Conservation (phyloP, 2,113 vertebrate genomes). For the Thryonomys swinderianus region DNA sequence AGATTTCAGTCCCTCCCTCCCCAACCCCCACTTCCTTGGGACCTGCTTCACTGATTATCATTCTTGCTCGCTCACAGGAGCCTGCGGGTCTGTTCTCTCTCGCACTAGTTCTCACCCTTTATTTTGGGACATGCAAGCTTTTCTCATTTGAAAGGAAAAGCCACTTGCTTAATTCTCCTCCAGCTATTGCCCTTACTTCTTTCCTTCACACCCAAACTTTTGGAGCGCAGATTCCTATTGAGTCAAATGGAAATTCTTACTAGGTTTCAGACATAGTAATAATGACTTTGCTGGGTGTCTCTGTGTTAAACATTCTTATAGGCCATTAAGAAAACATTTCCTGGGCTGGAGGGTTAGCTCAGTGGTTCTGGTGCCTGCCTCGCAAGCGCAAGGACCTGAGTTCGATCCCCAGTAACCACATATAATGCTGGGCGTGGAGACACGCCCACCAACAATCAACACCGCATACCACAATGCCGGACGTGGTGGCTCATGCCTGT, state of each 20-base stretch:
- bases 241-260: slow-evolving; percentile 43
- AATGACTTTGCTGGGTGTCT: not conserved
- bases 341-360: no score
- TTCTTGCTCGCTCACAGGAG: not conserved
- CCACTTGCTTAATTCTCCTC: slow-evolving; percentile 1
- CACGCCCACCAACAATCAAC: no score
- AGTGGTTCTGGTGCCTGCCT: no score
- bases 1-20: not conserved
- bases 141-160: slow-evolving; percentile 24
- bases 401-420: no score
- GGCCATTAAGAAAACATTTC: not conserved
- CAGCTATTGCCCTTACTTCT: not conserved
- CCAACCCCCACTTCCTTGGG: not conserved
- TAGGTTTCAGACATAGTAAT: not conserved
- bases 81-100: not conserved
- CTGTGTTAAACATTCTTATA: not conserved
- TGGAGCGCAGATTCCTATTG: not conserved
- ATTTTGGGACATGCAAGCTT: not conserved
- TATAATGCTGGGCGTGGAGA: no score
- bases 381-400: no score
- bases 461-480: no score
- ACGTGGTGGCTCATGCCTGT: no score
- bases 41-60: not conserved
- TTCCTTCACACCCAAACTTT: slow-evolving; percentile 24
- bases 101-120: not conserved